phyloP scores from a whole-genome alignment of 2,888 invertebrate species.

The Pristionchus maxplancki region DNA sequence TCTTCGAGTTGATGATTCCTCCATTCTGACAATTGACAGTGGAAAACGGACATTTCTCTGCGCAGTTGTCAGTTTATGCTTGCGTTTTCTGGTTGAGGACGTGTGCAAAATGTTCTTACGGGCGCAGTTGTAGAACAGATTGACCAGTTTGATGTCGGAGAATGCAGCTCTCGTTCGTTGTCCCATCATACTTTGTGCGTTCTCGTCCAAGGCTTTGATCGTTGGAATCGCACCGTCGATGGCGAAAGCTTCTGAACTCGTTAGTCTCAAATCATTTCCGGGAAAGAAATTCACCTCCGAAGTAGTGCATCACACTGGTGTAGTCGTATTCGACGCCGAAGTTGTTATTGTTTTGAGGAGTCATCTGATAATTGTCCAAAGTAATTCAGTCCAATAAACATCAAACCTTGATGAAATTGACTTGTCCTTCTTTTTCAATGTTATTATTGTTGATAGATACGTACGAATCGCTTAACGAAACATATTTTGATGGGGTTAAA shows the following conservation, averaged over 20 bases:
- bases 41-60: conserved; percentile 2
- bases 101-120: neutral
- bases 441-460: neutral
- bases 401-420: neutral
- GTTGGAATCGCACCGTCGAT: neutral
- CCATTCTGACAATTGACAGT: neutral
- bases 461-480: conserved; percentile 14
- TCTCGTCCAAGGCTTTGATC: neutral
- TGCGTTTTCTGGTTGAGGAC: neutral
- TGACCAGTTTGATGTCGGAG: neutral
- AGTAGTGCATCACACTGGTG: conserved; percentile 34
- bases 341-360: neutral
- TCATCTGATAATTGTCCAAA: too few relatives aligned
- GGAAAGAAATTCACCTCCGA: neutral
- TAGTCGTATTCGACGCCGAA: conserved; percentile 28
- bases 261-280: neutral
- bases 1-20: conserved; percentile 12
- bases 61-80: neutral
- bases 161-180: neutral
- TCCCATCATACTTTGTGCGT: neutral
- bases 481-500: neutral
- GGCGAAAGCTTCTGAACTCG: neutral
- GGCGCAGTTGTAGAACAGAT: neutral
- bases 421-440: neutral
- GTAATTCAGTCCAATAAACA: too few relatives aligned